Evolutionary conservation across 2,797 vertebrate genomes (phyloP), one percentile per base, ranked within the genome.

Genomic region (Synanceia verrucosa): DNA sequence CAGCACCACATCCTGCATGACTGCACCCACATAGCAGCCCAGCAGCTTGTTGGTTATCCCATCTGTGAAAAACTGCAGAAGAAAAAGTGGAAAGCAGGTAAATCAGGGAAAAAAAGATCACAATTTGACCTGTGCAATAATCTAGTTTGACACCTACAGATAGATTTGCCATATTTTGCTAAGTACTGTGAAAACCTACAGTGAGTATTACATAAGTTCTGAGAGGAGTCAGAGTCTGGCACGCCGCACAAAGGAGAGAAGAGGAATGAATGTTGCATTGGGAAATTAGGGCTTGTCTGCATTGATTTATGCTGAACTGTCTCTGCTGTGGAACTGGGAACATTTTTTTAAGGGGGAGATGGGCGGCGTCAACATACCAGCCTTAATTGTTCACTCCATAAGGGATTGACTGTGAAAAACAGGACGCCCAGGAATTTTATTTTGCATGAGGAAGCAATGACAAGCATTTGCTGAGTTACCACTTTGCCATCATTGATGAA

Each of bases 11-110:
- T 98, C 96, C 4, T 97, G 93, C 90, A 95, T 95, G 50, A 87
- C 67, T 3, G 95, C 73, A 1, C 95, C 96, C 76, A 96, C 90
- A 0, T 98, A 99, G 89, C 97, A 99, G 85, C 96, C 97, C 52
- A 99, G 95, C 77, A 99, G 91, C 73, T 99, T 99, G 71, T 99
- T 99, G 78, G 98, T 99, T 76, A 99, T 99, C 12, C 98, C 98
- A 28, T 99, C 97, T 0, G 98, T 99, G 90, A 99, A 99, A 21
- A 95, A 91, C 98, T 99, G 24, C 71, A 67, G 60, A 73, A 62
- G 16, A 71, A 14, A 62, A 0, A 31, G 41, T 56, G 8, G 63
- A 43, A 50, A 72, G 24, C 5, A 60, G n/a, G 14, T 71, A 10
- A 83, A 66, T 58, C 1, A 21, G 8, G 7, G 0, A 31, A 21